A percentile compares a stretch with the other conserved stretches of the same genome.
Conservation (phyloP, 2,113 vertebrate genomes). For the Cololabis saira region DNA sequence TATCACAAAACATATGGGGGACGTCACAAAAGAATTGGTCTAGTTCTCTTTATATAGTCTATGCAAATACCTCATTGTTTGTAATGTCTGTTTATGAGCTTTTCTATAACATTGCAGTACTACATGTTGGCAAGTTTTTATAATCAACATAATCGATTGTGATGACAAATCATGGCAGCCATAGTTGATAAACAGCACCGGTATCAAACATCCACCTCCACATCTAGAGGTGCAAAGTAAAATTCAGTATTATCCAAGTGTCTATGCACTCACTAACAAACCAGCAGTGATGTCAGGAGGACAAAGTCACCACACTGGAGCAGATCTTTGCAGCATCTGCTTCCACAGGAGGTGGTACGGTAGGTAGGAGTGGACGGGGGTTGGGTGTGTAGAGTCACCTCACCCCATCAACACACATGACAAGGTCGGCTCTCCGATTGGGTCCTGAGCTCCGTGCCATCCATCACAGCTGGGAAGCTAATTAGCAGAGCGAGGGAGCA, state of each 20-base stretch:
- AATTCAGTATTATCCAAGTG: neutral
- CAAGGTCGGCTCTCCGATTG: slow-evolving; percentile 77
- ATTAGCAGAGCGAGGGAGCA: slow-evolving; percentile 62
- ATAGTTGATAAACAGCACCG: too few relatives aligned
- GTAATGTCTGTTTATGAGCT: too few relatives aligned
- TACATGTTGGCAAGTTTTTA: too few relatives aligned
- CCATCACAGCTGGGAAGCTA: slow-evolving; percentile 75
- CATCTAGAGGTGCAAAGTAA: neutral
- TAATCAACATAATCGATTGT: too few relatives aligned
- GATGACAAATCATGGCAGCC: too few relatives aligned
- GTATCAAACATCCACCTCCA: neutral
- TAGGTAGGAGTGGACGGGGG: slow-evolving; percentile 32
- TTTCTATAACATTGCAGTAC: too few relatives aligned
- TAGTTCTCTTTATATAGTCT: too few relatives aligned
- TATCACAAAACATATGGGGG: too few relatives aligned
- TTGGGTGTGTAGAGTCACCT: slow-evolving; percentile 39
- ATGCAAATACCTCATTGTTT: too few relatives aligned
- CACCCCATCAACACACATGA: slow-evolving; percentile 74
- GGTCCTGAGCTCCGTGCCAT: slow-evolving; percentile 66
- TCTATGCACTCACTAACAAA: neutral
- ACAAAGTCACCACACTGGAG: slow-evolving; percentile 25
- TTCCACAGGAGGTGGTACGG: slow-evolving; percentile 70
- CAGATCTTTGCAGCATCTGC: slow-evolving; percentile 65
- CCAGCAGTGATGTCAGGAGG: slow-evolving; percentile 1
- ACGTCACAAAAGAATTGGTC: too few relatives aligned